Base-by-base conservation (phyloP, 37 sponge, comb jelly and placozoan genomes). In the Beroe forskalii region DNA sequence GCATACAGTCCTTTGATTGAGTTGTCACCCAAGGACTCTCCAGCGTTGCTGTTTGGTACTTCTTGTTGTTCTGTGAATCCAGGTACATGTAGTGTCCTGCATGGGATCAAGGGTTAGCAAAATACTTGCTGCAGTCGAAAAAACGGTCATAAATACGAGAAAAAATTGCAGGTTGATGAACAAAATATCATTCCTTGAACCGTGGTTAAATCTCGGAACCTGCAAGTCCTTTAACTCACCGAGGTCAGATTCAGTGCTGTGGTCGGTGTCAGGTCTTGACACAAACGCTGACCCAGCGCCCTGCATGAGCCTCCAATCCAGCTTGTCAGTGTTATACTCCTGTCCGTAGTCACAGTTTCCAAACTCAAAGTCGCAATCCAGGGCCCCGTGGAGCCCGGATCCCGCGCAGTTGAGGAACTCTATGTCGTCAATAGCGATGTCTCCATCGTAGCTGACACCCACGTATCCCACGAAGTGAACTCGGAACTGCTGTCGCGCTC, bases 291-390 rank as follows among this genome's bases (percentile, higher is more conserved):
- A 42, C n/a, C 40, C 30, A 41, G 86, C 86, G 37, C 72, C 72
- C 86, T 80, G 86, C 31, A 80, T 3, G 30, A 35, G 23, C 55
- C 28, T 44, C 86, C 86, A 80, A 25, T 80, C 86, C 86, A 80
- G 30, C 86, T 30, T 25, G 6, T 91, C 76, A 30, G 64, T 91
- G 60, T 63, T 32, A 31, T 25, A 41, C 23, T 89, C 30, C 30
- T 76, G 76, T 1, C 23, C 43, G 39, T 66, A 67, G 22, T 67
- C 91, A 38, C 92, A 91, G 89, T 67, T 67, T 20, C 76, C 92
- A 48, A 55, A 67, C 67, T 91, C 92, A 37, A 91, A 91, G 67
- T 91, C 92, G 61, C 92, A 91, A 31, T 80, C 86, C 40, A 32
- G 36, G 20, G 37, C 92, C 8, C 61, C 60, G 30, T 66, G 27